Evolutionary conservation across 1,140 invertebrate species (phyloP).

Genomic region (Drosophila nasuta): DNA sequence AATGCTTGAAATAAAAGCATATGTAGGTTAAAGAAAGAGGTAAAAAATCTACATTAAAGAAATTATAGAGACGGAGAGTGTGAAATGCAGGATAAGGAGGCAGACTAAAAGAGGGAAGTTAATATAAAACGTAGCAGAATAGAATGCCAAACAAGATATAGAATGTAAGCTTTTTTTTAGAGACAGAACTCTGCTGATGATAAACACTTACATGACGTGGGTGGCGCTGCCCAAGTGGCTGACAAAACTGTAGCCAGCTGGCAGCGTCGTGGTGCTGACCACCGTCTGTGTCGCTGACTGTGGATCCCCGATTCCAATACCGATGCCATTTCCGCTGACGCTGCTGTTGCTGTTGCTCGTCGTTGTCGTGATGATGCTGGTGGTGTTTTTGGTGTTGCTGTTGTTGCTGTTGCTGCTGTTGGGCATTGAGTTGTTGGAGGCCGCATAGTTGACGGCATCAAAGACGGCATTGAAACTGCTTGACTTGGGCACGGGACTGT

Average conservation of each 20-base stretch:
- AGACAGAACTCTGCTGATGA: too few species aligned
- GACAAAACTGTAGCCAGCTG: slow-evolving; percentile 62
- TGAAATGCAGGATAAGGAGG: too few species aligned
- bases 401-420: slow-evolving; percentile 39
- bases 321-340: slow-evolving; percentile 5
- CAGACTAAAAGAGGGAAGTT: too few species aligned
- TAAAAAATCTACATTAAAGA: too few species aligned
- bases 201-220: slow-evolving; percentile 64
- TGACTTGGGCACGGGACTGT: slow-evolving; percentile 69
- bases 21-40: too few species aligned
- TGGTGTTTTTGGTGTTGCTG: slow-evolving; percentile 29
- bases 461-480: slow-evolving; percentile 55
- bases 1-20: too few species aligned
- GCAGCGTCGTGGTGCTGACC: slow-evolving; percentile 45
- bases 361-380: slow-evolving; percentile 35
- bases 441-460: slow-evolving; percentile 68
- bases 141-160: too few species aligned
- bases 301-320: slow-evolving; percentile 3
- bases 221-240: slow-evolving; percentile 46
- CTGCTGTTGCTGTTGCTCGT: slow-evolving; percentile 34
- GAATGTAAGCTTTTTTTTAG: too few species aligned
- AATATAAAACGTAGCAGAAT: too few species aligned
- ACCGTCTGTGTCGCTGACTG: slow-evolving; percentile 24
- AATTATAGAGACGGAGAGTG: too few species aligned
- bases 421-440: slow-evolving; percentile 26